Evolutionary conservation across 2,888 invertebrate genomes (phyloP).

Genomic region (Ashinkailepas kermadecensis): DNA sequence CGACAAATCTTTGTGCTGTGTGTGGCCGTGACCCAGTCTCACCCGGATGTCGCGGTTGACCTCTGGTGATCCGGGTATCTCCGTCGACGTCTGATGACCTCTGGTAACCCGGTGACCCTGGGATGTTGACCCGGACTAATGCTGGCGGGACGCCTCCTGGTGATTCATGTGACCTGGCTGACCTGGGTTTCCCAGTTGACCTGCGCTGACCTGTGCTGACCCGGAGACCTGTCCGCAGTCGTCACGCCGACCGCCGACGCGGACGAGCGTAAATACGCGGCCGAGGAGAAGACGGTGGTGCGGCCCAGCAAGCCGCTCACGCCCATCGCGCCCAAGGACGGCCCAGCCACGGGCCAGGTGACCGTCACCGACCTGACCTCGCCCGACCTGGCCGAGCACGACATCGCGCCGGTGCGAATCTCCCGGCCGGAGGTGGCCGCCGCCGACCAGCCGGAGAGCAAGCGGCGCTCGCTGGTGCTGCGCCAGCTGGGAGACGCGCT

Average conservation of each 20-base stretch:
- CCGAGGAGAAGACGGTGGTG: background rate
- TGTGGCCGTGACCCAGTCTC: too few relatives aligned
- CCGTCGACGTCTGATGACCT: too few relatives aligned
- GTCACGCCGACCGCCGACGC: conserved; percentile 6
- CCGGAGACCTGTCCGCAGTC: background rate
- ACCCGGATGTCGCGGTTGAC: too few relatives aligned
- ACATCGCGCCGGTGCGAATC: background rate
- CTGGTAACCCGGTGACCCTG: too few relatives aligned
- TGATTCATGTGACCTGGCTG: background rate
- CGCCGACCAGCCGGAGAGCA: background rate
- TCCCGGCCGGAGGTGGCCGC: background rate
- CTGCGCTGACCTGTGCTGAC: background rate
- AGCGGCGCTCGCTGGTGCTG: background rate
- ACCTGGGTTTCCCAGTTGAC: background rate
- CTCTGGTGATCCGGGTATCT: too few relatives aligned
- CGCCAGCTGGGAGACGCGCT: background rate
- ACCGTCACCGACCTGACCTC: background rate
- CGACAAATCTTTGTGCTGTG: too few relatives aligned
- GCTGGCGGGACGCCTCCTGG: background rate
- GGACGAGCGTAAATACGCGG: conserved; percentile 8
- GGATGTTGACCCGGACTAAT: too few relatives aligned
- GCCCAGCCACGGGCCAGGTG: conserved; percentile 11
- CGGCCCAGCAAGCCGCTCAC: background rate
- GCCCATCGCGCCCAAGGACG: conserved; percentile 13
- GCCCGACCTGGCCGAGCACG: background rate